A percentile compares a stretch with the other conserved stretches of the same genome.
Evolutionary conservation across 64 coral and sea anemone genomes (phyloP).

Genomic region (Trachythela sp.): DNA sequence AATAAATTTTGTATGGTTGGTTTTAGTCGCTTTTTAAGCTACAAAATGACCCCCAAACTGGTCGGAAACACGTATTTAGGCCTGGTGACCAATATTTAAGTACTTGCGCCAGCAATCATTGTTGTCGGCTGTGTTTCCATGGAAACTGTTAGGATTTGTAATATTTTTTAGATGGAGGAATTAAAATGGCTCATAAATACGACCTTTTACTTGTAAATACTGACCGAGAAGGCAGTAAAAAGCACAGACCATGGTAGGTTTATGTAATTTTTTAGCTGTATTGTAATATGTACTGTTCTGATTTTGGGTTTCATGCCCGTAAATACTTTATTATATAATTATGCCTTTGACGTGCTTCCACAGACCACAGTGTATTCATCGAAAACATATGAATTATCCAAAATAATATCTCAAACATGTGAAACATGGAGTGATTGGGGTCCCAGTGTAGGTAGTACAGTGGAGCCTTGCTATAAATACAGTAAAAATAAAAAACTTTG

Average conservation of each 20-base stretch:
- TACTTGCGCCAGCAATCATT: not conserved
- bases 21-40: too few species aligned
- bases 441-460: too few species aligned
- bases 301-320: not conserved
- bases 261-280: not conserved
- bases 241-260: constrained; percentile 70
- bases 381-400: too few species aligned
- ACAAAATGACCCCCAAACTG: too few species aligned
- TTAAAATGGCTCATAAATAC: constrained; percentile 93
- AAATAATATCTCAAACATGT: too few species aligned
- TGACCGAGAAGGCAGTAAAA: constrained; percentile 68
- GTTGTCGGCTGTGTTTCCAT: not conserved
- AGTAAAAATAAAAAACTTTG: too few species aligned
- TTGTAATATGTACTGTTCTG: too few species aligned
- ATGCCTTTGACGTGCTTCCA: too few species aligned
- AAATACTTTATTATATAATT: not conserved
- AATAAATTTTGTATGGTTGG: not conserved
- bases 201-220: constrained; percentile 95
- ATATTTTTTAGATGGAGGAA: not conserved
- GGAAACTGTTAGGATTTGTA: not conserved
- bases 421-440: too few species aligned
- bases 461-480: too few species aligned
- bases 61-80: not conserved
- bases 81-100: not conserved
- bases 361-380: too few species aligned